A percentile compares a stretch with the other conserved stretches of the same genome.
These are phyloP conservation scores for Cromileptes altivelis DNA, from an alignment of 2,113 vertebrate genomes.

Conservation along the genomic window DNA sequence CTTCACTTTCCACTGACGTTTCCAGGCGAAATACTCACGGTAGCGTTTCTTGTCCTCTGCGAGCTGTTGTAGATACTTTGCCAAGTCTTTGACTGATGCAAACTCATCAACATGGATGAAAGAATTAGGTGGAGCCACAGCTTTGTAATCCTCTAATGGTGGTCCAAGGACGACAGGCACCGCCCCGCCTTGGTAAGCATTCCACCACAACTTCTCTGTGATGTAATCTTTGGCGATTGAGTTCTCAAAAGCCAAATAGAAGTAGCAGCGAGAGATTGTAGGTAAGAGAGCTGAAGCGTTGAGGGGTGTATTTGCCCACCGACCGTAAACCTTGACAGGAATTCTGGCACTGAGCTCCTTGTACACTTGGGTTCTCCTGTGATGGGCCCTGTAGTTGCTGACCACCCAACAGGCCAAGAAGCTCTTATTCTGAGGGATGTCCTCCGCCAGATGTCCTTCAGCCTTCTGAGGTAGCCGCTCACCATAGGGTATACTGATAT, in stretches of 20 bases:
- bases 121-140: constrained; percentile 85
- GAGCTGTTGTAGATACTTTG: constrained; percentile 82
- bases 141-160: constrained; percentile 85
- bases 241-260: constrained; percentile 97
- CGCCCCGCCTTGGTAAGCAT: constrained; percentile 83
- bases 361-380: constrained; percentile 86
- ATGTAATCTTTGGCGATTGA: constrained; percentile 90
- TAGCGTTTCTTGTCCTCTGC: constrained; percentile 83
- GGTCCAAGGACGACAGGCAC: constrained; percentile 93
- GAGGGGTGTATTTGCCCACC: constrained; percentile 73
- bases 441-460: fast-evolving
- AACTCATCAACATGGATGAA: constrained; percentile 94
- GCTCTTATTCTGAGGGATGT: constrained; percentile 81
- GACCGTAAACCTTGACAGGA: constrained; percentile 87
- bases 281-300: constrained; percentile 80
- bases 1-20: constrained; percentile 79
- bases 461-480: constrained; percentile 74
- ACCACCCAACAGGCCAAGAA: constrained; percentile 91
- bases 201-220: constrained; percentile 96
- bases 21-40: constrained; percentile 87
- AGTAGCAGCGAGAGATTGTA: constrained; percentile 88
- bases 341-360: constrained; percentile 81
- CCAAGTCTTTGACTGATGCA: constrained; percentile 83
- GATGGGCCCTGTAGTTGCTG: constrained; percentile 86
- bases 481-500: constrained; percentile 91